Base-by-base conservation (phyloP, 2,113 vertebrate genomes). In the Corapipo altera region DNA sequence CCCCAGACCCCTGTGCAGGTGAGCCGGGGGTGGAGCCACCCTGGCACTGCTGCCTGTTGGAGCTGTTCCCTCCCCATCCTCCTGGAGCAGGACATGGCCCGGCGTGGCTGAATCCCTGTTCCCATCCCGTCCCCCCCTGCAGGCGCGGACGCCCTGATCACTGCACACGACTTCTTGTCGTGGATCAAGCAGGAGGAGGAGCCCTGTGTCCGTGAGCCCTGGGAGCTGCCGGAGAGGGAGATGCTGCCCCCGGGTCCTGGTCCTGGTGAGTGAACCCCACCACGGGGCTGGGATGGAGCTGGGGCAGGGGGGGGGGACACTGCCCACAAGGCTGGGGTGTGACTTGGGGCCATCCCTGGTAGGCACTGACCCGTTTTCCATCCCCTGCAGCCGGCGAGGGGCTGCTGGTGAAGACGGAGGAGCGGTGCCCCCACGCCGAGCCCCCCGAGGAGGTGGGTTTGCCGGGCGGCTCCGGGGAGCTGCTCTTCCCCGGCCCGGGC, bases 101-200 rank as follows among this genome's bases (percentile, higher is more conserved):
- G 3, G 5, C 57, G 1, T 1, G 9, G 28, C 91, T 85, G 33
- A 85, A 39, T 11, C 69, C 61, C 61, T 1, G 3, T 71, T 65
- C 44, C 69, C 6, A 9, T 21, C 54, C 49, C 49, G 2, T 73
- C 44, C 75, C n/a, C 26, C 69, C 35, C 80, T 1, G 32, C 74
- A 96, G 97, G 96, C 1, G 46, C 96, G 0, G 96, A 95, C 1
- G 81, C 92, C 14, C 91, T 96, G 71, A 96, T 91, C 66, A 95
- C 97, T 1, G 79, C 96, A 0, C 97, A 94, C 6, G 95, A 94
- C 73, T 95, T 97, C 70, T 89, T 95, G 46, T 96, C 97, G 5
- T 95, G 96, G 96, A 97, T 98, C 90, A 97, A 98, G 78, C 97
- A 97, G 89, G 97, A 97, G 90, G 96, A 97, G 23, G 95, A 96